A percentile compares a stretch with the other conserved stretches of the same genome.
Conservation (phyloP, 2,888 invertebrate species). For the Calliopum simillimum region DNA sequence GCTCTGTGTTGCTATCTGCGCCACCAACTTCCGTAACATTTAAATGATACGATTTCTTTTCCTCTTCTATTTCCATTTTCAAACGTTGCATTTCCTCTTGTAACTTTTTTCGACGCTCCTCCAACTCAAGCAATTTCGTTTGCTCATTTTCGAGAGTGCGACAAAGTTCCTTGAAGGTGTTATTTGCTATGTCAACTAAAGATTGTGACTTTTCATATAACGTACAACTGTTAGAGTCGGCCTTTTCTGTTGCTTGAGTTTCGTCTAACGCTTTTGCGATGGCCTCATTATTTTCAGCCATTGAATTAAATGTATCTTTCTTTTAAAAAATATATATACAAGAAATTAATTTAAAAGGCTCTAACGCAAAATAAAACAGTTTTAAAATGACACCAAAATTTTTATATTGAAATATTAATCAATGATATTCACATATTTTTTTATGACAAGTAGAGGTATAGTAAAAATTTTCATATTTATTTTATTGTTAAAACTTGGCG, state of each 20-base stretch:
- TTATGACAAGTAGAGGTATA: no score
- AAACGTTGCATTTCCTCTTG: slow-evolving; percentile 51
- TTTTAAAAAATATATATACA: background rate
- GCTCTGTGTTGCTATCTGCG: slow-evolving; percentile 32
- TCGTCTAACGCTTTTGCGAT: background rate
- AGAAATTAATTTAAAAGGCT: background rate
- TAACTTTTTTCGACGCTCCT: slow-evolving; percentile 48
- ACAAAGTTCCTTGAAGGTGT: slow-evolving; percentile 49
- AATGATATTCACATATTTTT: background rate
- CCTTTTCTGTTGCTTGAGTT: background rate
- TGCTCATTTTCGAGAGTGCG: slow-evolving; percentile 50
- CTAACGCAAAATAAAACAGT: slow-evolving; percentile 9
- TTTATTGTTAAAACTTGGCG: no score
- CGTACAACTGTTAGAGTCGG: background rate
- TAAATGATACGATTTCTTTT: slow-evolving; percentile 44
- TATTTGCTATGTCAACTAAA: slow-evolving; percentile 44
- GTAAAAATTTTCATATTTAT: no score
- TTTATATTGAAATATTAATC: slow-evolving; percentile 24
- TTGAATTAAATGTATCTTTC: background rate
- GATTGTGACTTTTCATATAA: slow-evolving; percentile 43
- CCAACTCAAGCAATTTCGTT: slow-evolving; percentile 47
- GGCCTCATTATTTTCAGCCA: slow-evolving; percentile 8
- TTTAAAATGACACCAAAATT: slow-evolving; percentile 9
- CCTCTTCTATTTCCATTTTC: slow-evolving; percentile 50
- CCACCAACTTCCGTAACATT: slow-evolving; percentile 43